phyloP scores from a whole-genome alignment of 2,888 invertebrate species.

The Slavum lentiscoides region DNA sequence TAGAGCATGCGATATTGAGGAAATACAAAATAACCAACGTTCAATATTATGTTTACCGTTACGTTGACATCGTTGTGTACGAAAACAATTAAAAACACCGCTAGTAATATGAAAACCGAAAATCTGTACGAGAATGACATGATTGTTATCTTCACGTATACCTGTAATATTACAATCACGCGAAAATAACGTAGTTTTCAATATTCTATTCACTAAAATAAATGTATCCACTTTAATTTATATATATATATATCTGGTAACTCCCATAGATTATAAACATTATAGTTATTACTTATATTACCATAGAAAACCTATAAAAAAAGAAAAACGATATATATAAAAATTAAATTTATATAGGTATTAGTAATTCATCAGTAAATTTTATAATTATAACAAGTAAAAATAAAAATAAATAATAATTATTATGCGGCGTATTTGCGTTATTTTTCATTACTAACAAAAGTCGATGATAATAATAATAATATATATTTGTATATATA shows the following conservation, averaged over 20 bases:
- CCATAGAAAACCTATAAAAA: constrained; percentile 1
- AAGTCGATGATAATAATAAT: too few species aligned
- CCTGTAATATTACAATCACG: not conserved
- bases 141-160: not conserved
- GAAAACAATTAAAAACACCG: not conserved
- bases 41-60: constrained; percentile 29
- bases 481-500: too few species aligned
- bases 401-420: too few species aligned
- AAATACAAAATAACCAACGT: not conserved
- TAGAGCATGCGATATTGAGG: not conserved
- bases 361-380: not conserved
- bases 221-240: not conserved
- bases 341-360: not conserved
- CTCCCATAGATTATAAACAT: not conserved
- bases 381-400: not conserved
- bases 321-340: not conserved
- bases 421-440: too few species aligned
- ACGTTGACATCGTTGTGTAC: constrained; percentile 10
- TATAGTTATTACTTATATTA: not conserved
- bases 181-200: not conserved
- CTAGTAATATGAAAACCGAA: not conserved
- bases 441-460: too few species aligned
- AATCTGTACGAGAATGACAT: not conserved
- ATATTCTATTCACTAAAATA: not conserved
- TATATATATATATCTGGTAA: not conserved